Percentiles rank a stretch among this genome's conserved stretches.
Conservation (phyloP, 2,888 invertebrate genomes). For the Watsonalla binaria region DNA sequence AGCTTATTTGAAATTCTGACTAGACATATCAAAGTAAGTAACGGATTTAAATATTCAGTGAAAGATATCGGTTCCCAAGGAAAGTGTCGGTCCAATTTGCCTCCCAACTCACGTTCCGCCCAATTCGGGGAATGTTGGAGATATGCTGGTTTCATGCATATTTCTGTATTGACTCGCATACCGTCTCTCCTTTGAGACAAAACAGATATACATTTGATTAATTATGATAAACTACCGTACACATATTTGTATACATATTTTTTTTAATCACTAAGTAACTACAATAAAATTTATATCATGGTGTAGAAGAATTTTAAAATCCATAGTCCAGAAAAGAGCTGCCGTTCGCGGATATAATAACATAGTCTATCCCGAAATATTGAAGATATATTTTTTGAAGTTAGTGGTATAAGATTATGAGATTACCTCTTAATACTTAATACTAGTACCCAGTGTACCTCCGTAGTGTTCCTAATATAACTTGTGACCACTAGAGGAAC, state of each 20-base stretch:
- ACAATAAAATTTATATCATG: neutral
- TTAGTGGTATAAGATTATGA: too few species aligned
- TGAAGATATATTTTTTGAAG: too few species aligned
- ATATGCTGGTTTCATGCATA: slow-evolving; percentile 47
- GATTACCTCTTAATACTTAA: too few species aligned
- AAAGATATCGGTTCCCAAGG: slow-evolving; percentile 38
- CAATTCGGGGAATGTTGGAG: slow-evolving; percentile 50
- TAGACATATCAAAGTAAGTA: slow-evolving; percentile 20
- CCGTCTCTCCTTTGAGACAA: slow-evolving; percentile 12
- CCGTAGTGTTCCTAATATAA: too few species aligned
- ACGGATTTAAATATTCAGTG: slow-evolving; percentile 40
- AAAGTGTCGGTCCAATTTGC: slow-evolving; percentile 51
- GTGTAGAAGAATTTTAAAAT: neutral
- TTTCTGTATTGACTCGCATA: slow-evolving; percentile 39
- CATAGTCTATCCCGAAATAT: too few species aligned
- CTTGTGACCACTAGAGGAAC: too few species aligned
- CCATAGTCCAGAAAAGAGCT: neutral
- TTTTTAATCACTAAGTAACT: neutral
- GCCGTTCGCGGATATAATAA: too few species aligned
- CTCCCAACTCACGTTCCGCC: slow-evolving; percentile 48
- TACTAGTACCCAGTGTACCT: too few species aligned
- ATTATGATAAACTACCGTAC: neutral
- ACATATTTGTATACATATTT: neutral
- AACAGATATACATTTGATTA: neutral
- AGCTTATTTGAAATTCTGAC: neutral